phyloP scores from a whole-genome alignment of 2,797 vertebrate species.

The Epinephelus awoara region DNA sequence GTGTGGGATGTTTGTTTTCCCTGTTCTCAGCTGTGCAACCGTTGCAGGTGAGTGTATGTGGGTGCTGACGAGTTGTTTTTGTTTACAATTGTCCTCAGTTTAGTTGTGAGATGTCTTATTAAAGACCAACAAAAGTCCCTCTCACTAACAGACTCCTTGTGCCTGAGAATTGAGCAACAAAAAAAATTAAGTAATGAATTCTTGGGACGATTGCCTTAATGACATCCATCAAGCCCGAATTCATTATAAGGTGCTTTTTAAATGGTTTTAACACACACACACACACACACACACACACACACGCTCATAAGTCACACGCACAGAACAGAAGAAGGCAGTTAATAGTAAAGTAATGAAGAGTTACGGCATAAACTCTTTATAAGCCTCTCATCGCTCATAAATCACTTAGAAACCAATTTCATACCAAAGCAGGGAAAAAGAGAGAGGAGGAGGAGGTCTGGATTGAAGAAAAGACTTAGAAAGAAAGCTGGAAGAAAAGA shows the following conservation, averaged over 20 bases:
- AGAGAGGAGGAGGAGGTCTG: constrained; percentile 14
- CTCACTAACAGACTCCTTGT: background rate
- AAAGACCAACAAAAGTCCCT: constrained; percentile 13
- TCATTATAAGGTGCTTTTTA: constrained; percentile 46
- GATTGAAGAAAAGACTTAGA: constrained; percentile 18
- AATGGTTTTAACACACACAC: constrained; percentile 33
- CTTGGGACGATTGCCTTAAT: constrained; percentile 34
- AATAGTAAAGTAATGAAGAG: constrained; percentile 69
- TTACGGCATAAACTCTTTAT: constrained; percentile 68
- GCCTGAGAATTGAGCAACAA: constrained; percentile 1
- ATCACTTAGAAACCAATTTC: constrained; percentile 65
- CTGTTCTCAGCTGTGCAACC: constrained; percentile 16
- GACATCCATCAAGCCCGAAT: constrained; percentile 42
- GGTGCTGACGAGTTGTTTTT: constrained; percentile 28
- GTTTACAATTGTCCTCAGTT: background rate
- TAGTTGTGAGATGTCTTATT: constrained; percentile 26
- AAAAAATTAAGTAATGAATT: constrained; percentile 31
- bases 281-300: constrained; percentile 28
- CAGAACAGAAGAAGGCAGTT: constrained; percentile 50
- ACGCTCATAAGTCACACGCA: constrained; percentile 38
- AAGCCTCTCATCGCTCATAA: constrained; percentile 60
- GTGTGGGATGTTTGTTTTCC: constrained; percentile 53
- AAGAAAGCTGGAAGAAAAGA: constrained; percentile 4
- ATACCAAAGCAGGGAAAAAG: constrained; percentile 47
- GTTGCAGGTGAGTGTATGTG: constrained; percentile 44